These are phyloP conservation scores for Eurosta solidaginis DNA, from an alignment of 1,140 invertebrate species.

Conservation along the genomic window DNA sequence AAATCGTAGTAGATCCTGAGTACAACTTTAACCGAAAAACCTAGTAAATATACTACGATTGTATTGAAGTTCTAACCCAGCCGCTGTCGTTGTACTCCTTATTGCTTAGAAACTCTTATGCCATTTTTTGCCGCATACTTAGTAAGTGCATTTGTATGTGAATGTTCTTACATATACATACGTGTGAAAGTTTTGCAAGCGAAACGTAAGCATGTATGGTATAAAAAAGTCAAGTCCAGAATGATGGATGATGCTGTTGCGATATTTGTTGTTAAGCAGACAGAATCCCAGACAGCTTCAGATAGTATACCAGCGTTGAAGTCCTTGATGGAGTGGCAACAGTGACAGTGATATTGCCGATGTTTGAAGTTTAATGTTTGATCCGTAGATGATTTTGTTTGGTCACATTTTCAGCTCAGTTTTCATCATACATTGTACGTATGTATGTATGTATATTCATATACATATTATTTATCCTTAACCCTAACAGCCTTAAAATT, in stretches of 20 bases:
- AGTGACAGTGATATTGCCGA: background rate
- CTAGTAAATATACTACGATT: too few relatives aligned
- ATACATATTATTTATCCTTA: background rate
- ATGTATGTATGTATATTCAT: background rate
- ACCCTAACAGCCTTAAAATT: too few relatives aligned
- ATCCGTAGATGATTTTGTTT: background rate
- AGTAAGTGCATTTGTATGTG: too few relatives aligned
- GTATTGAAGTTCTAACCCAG: too few relatives aligned
- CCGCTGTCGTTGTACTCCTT: too few relatives aligned
- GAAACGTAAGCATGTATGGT: slow-evolving; percentile 40
- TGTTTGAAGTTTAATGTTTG: background rate
- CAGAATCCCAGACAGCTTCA: background rate
- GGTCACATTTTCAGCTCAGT: background rate
- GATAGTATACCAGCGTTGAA: background rate
- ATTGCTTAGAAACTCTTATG: too few relatives aligned
- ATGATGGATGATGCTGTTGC: slow-evolving; percentile 54
- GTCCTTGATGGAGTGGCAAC: background rate
- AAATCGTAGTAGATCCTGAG: too few relatives aligned
- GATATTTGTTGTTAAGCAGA: slow-evolving; percentile 4
- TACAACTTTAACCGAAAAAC: too few relatives aligned
- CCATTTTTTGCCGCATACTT: too few relatives aligned
- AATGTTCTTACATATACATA: background rate
- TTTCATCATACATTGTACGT: background rate
- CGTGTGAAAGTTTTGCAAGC: background rate
- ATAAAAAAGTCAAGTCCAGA: slow-evolving; percentile 59